Evolutionary conservation across 2,888 invertebrate species (phyloP), one percentile per base, ranked within the genome.

Genomic region (Dichetophora obliterata): DNA sequence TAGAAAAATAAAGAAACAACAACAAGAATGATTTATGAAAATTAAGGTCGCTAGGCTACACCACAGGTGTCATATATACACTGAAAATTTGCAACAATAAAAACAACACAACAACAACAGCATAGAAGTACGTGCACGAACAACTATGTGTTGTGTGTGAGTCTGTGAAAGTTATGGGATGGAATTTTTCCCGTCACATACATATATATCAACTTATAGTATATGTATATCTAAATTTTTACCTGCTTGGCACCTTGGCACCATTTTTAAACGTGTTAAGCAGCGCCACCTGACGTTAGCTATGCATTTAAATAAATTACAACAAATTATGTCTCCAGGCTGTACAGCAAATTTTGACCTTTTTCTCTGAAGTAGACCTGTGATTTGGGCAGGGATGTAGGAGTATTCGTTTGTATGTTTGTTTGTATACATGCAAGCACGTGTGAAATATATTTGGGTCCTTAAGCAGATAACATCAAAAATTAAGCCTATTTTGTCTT

Each of bases 11-110:
- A 48, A 27, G 2, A 48, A 19, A 2, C 72, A 61, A 72, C 48
- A 61, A 73, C 63, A 43, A 63, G 43, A 61, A 73, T 73, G 72
- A 73, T 73, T 73, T 73, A 73, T 73, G 72, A 16, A 73, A 73
- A 73, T 73, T 73, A 24, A 73, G 61, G 72, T 73, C 72, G 72
- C 72, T 27, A 43, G n/a, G 59, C 72, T 73, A 59, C 72, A 73
- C 72, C 59, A 61, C 72, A 73, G 50, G 72, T 73, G 72, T 73
- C 71, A 54, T 57, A 43, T 59, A 43, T 43, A 43, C 14, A 43
- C 43, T 43, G 43, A 43, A 43, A 43, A 43, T 43, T 59, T 14
- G 24, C 27, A 59, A 59, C 24, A 59, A 22, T 27, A 59, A 59
- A 16, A 59, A 27, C 24, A 59, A 59, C 24, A 43, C 43, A 59